Conservation (phyloP, 2,888 invertebrate genomes). For the Drosophila sordidula region DNA sequence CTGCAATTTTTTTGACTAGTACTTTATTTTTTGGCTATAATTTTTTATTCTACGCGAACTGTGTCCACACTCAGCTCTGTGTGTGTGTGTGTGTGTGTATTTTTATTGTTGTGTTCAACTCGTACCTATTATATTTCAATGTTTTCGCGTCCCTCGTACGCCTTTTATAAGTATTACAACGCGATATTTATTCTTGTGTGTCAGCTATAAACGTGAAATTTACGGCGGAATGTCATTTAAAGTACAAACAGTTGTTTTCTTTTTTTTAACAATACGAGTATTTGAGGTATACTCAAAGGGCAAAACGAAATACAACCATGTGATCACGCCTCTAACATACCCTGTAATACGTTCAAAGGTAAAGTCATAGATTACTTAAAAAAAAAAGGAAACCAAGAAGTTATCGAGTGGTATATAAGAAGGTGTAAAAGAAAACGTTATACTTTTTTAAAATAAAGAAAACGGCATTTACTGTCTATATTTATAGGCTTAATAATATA, state of each 20-base stretch:
- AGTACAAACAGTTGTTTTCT: slow-evolving; percentile 53
- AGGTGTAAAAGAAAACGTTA: too few species aligned
- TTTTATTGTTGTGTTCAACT: slow-evolving; percentile 8
- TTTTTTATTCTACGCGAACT: slow-evolving; percentile 52
- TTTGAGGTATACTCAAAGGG: slow-evolving; percentile 30
- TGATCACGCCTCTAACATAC: neutral
- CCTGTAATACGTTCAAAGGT: neutral
- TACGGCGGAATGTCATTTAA: slow-evolving; percentile 79
- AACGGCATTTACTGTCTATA: too few species aligned
- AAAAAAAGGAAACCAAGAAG: too few species aligned
- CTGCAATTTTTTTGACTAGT: slow-evolving; percentile 17
- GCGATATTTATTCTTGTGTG: slow-evolving; percentile 77
- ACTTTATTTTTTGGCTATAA: slow-evolving; percentile 52
- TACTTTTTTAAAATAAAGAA: too few species aligned
- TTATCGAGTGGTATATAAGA: too few species aligned
- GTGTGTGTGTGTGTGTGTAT: slow-evolving; percentile 13
- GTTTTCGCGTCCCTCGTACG: slow-evolving; percentile 31
- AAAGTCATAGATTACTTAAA: too few species aligned
- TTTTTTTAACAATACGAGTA: slow-evolving; percentile 21
- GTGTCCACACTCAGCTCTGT: slow-evolving; percentile 19
- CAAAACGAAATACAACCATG: neutral
- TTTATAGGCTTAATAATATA: too few species aligned
- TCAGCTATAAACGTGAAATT: slow-evolving; percentile 81
- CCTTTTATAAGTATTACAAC: slow-evolving; percentile 50
- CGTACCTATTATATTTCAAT: slow-evolving; percentile 48